A percentile compares a stretch with the other conserved stretches of the same genome.
phyloP scores from a whole-genome alignment of 2,797 vertebrate genomes.

The Pseudopleuronectes americanus region DNA sequence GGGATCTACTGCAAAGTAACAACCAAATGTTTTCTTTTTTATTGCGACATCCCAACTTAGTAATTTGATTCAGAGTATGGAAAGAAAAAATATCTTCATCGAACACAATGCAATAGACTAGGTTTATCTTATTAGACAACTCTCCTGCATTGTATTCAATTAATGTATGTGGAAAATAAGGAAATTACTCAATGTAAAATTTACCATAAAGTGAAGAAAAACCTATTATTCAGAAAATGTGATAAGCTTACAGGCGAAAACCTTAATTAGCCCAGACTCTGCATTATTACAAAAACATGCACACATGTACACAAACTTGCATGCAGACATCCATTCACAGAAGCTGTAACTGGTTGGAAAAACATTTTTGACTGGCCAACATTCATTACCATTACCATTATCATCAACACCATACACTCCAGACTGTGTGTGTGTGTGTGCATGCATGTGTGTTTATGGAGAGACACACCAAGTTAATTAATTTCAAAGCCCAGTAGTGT shows the following conservation, averaged over 20 bases:
- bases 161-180: constrained; percentile 26
- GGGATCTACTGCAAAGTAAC: too few species aligned
- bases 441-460: constrained; percentile 69
- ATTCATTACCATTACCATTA: constrained; percentile 81
- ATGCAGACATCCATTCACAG: constrained; percentile 63
- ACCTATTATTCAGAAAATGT: constrained; percentile 17
- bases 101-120: not conserved
- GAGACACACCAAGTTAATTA: constrained; percentile 82
- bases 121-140: constrained; percentile 14
- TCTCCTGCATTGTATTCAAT: constrained; percentile 19
- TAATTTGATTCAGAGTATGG: not conserved
- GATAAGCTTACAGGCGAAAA: constrained; percentile 28
- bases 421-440: constrained; percentile 35
- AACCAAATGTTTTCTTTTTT: not conserved
- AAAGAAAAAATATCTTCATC: not conserved
- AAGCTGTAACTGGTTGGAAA: constrained; percentile 71
- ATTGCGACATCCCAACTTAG: not conserved
- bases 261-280: constrained; percentile 51
- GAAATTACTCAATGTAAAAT: constrained; percentile 22
- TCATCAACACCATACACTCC: constrained; percentile 54
- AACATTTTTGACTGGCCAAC: constrained; percentile 71
- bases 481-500: constrained; percentile 84
- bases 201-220: constrained; percentile 21
- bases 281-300: constrained; percentile 38
- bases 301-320: constrained; percentile 33